Base-by-base conservation (phyloP, 2,888 invertebrate genomes). In the Mamestra brassicae region DNA sequence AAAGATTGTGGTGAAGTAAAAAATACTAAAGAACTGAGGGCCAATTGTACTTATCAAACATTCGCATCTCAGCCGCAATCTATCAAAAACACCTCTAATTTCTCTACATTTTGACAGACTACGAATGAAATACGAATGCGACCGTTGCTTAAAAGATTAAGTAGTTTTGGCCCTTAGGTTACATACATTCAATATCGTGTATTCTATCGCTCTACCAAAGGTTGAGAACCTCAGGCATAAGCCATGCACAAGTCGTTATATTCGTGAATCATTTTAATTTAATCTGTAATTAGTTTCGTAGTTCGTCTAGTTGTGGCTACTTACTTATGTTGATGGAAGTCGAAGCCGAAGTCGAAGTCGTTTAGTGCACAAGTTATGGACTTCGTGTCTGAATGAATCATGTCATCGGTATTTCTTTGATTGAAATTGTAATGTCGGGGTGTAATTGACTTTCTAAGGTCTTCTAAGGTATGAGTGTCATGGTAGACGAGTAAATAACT, bases 181-280 rank as follows among this genome's bases (percentile, higher is more conserved):
- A 38, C 38, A 47, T 8, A 6, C 13, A 47, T 13, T 8, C 36
- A 52, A 47, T 4, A 10, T 4, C 6, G 6, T 17, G 1, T 36
- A 0, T 1, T 11, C 13, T 13, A 17, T 10, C 3, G 0, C 34
- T 13, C 15, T 1, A 10, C 68, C 26, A 11, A 17, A 78, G 36
- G 72, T 82, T 82, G 83, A 67, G 69, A 5, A 36, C 71, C 79
- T 0, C 83, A 61, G 83, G 34, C 36, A 47, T 63, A 66, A 7
- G 61, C 45, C 36, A 72, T 26, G 71, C 74, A 78, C 74, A 61
- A 78, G 62, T 75, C 62, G 73, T 83, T 83, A 71, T 55, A 75
- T 80, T 76, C 66, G 81, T 78, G 73, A 76, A 82, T 84, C 71
- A 82, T 81, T 81, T 81, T 81, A 84, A 84, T 84, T 84, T 79